phyloP scores from a whole-genome alignment of 2,113 vertebrate species.

The Lontra canadensis region DNA sequence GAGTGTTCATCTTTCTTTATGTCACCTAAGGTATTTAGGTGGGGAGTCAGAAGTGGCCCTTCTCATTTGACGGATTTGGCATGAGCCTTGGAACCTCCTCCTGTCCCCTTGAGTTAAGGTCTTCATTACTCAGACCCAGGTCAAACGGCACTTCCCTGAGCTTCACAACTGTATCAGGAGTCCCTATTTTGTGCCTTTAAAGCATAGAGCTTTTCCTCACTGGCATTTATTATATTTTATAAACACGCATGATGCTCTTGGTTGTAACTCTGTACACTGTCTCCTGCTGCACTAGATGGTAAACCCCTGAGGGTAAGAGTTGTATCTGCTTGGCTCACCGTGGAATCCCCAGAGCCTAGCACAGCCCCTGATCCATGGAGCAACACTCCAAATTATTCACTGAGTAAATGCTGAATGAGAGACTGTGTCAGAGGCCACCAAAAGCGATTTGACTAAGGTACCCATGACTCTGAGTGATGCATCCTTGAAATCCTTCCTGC shows the following conservation, averaged over 20 bases:
- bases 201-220: not conserved
- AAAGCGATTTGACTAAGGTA: not conserved
- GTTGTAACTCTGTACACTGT: not conserved
- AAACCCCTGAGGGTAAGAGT: not conserved
- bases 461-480: conserved; percentile 24
- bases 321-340: not conserved
- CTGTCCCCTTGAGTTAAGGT: not conserved
- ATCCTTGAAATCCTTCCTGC: conserved; percentile 2
- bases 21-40: not conserved
- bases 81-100: not conserved
- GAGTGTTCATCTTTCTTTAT: not conserved
- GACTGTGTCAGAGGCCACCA: not conserved
- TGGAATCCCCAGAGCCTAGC: not conserved
- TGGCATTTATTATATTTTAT: not conserved
- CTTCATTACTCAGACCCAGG: not conserved
- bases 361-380: not conserved
- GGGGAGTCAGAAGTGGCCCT: not conserved
- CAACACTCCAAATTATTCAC: not conserved
- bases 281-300: not conserved
- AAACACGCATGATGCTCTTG: not conserved
- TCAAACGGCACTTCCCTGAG: not conserved
- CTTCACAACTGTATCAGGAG: not conserved
- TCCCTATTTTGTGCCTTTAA: not conserved
- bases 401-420: not conserved
- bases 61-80: not conserved